A percentile compares a stretch with the other conserved stretches of the same genome.
These are phyloP conservation scores for Drosophila multiciliata DNA, from an alignment of 2,888 invertebrate species.

Conservation along the genomic window DNA sequence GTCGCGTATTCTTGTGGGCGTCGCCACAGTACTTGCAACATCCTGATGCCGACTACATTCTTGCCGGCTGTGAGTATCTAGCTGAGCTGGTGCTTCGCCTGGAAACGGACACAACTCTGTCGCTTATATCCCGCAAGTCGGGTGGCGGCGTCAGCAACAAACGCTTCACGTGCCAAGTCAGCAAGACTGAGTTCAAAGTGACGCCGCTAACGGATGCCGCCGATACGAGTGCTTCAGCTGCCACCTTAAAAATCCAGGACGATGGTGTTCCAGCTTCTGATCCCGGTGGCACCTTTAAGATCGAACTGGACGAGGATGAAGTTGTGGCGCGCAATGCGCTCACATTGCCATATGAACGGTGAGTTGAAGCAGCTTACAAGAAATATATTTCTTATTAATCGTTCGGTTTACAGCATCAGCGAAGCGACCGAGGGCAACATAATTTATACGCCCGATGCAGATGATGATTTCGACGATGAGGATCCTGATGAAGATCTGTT, in stretches of 20 bases:
- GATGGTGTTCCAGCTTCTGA: conserved; percentile 27
- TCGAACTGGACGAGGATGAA: conserved; percentile 84
- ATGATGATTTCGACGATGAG: conserved; percentile 94
- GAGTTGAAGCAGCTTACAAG: neutral
- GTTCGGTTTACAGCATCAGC: conserved; percentile 75
- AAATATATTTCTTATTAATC: neutral
- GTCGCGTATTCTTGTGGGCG: conserved; percentile 83
- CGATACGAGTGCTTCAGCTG: conserved; percentile 10
- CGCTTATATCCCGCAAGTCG: conserved; percentile 76
- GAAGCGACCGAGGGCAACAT: conserved; percentile 88
- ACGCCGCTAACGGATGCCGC: conserved; percentile 43
- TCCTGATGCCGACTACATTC: conserved; percentile 69
- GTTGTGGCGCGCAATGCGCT: conserved; percentile 84
- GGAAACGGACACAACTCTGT: conserved; percentile 66
- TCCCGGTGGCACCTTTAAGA: conserved; percentile 83
- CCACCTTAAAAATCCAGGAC: conserved; percentile 20
- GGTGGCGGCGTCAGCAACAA: conserved; percentile 81
- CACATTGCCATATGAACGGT: conserved; percentile 85
- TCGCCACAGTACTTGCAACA: conserved; percentile 73
- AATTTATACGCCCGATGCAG: conserved; percentile 90
- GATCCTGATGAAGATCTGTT: conserved; percentile 94
- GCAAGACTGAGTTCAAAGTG: conserved; percentile 75
- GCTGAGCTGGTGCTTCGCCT: conserved; percentile 81
- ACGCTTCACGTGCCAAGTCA: conserved; percentile 75
- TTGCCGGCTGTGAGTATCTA: conserved; percentile 83